phyloP scores from a whole-genome alignment of 2,797 vertebrate species.

The Coccyzus lansbergi region DNA sequence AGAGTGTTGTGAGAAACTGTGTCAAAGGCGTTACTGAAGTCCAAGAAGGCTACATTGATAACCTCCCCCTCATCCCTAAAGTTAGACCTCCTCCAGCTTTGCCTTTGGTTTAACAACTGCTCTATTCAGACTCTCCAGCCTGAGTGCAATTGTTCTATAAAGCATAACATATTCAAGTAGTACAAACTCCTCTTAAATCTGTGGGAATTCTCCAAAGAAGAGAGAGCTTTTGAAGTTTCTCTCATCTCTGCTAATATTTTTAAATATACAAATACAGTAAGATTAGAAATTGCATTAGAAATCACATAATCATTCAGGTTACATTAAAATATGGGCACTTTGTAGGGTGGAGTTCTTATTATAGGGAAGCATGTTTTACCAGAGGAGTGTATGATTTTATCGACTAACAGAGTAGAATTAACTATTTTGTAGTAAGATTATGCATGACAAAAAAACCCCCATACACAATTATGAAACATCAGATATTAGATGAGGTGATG shows the following conservation, averaged over 20 bases:
- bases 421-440: not conserved
- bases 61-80: not conserved
- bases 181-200: not conserved
- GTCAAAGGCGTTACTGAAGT: no score
- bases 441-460: not conserved
- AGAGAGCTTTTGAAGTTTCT: not conserved
- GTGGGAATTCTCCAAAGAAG: not conserved
- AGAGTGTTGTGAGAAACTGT: no score
- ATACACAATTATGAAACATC: rapidly evolving
- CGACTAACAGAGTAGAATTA: not conserved
- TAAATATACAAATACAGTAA: not conserved
- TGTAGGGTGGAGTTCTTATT: not conserved
- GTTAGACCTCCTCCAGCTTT: not conserved
- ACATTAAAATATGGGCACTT: not conserved
- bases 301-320: not conserved
- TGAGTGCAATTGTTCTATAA: not conserved
- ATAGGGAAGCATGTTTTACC: not conserved
- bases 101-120: not conserved
- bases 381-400: not conserved
- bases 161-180: not conserved
- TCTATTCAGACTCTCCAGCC: not conserved
- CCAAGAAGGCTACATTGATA: no score
- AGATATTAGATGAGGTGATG: not conserved
- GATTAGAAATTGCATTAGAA: not conserved
- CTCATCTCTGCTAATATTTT: not conserved